Percentiles rank a stretch among this genome's conserved stretches.
Conservation (phyloP, 2,888 invertebrate genomes). For the Germaria angustata region DNA sequence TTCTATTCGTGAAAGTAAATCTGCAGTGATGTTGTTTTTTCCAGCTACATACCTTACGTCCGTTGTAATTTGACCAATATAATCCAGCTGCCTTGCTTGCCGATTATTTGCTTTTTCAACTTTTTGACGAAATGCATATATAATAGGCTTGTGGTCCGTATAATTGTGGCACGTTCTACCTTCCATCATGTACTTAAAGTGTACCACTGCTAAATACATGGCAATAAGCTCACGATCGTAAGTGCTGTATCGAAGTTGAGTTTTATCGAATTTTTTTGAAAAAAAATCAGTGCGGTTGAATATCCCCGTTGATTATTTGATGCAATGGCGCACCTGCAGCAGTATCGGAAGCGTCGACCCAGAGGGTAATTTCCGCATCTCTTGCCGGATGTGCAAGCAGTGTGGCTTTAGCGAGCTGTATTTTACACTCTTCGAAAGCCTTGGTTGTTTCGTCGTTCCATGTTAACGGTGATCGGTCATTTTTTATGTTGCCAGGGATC, state of each 20-base stretch:
- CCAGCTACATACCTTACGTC: constrained; percentile 19
- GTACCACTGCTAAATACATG: constrained; percentile 32
- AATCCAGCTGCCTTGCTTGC: constrained; percentile 40
- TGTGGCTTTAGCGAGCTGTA: constrained; percentile 2
- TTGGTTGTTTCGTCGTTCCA: constrained; percentile 16
- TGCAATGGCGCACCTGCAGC: constrained; percentile 17
- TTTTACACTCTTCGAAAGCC: constrained; percentile 36
- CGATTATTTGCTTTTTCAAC: constrained; percentile 39
- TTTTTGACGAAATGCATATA: constrained; percentile 25
- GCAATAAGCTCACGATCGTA: constrained; percentile 58
- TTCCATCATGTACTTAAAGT: constrained; percentile 58
- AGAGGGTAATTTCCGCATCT: constrained; percentile 22
- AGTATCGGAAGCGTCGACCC: constrained; percentile 45
- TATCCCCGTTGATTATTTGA: constrained; percentile 2
- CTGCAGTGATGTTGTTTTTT: constrained; percentile 30
- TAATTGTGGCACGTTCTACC: constrained; percentile 48
- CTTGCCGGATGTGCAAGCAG: constrained; percentile 19
- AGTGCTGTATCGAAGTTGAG: constrained; percentile 46
- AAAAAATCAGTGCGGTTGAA: constrained; percentile 36
- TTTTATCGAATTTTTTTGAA: constrained; percentile 29
- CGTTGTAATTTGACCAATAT: constrained; percentile 31
- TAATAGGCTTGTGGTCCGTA: constrained; percentile 41
- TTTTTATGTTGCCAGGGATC: constrained; percentile 50
- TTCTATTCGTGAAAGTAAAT: constrained; percentile 40
- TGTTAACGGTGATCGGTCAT: constrained; percentile 10